These are phyloP conservation scores for Drosophila acutilabella DNA, from an alignment of 2,888 invertebrate genomes.

Conservation along the genomic window DNA sequence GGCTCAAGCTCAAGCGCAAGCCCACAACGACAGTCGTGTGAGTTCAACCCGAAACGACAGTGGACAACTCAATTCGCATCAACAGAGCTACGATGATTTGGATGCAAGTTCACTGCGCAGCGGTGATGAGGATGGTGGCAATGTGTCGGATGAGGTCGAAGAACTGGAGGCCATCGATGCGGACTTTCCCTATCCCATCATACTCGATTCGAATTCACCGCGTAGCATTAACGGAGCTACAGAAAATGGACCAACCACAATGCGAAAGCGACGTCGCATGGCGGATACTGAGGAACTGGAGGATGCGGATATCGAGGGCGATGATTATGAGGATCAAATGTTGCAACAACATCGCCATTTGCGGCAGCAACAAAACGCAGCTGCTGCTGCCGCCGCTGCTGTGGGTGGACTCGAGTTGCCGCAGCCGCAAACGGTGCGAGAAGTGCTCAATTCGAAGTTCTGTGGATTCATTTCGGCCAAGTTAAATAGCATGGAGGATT, in stretches of 20 bases:
- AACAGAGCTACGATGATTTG: constrained; percentile 78
- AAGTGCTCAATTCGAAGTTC: constrained; percentile 83
- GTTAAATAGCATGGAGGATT: constrained; percentile 83
- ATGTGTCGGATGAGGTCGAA: constrained; percentile 82
- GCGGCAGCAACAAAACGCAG: constrained; percentile 78
- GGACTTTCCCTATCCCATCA: constrained; percentile 83
- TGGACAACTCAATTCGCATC: constrained; percentile 33
- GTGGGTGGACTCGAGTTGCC: constrained; percentile 71
- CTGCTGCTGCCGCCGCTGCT: constrained; percentile 29
- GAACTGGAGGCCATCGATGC: constrained; percentile 84
- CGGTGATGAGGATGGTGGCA: constrained; percentile 65
- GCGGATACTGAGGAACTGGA: constrained; percentile 54
- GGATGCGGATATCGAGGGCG: constrained; percentile 61
- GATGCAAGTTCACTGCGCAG: constrained; percentile 79
- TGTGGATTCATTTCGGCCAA: constrained; percentile 84
- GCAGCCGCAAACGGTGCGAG: constrained; percentile 83
- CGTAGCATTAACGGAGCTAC: constrained; percentile 46
- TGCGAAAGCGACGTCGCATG: constrained; percentile 71
- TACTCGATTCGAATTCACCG: constrained; percentile 81
- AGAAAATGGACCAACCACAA: constrained; percentile 35
- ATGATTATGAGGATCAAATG: constrained; percentile 83
- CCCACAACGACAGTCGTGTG: constrained; percentile 82
- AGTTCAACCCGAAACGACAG: constrained; percentile 82
- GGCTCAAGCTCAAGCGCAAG: constrained; percentile 16
- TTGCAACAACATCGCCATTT: constrained; percentile 82